A percentile compares a stretch with the other conserved stretches of the same genome.
Conservation (phyloP, 2,113 vertebrate species). For the Takifugu bimaculatus region DNA sequence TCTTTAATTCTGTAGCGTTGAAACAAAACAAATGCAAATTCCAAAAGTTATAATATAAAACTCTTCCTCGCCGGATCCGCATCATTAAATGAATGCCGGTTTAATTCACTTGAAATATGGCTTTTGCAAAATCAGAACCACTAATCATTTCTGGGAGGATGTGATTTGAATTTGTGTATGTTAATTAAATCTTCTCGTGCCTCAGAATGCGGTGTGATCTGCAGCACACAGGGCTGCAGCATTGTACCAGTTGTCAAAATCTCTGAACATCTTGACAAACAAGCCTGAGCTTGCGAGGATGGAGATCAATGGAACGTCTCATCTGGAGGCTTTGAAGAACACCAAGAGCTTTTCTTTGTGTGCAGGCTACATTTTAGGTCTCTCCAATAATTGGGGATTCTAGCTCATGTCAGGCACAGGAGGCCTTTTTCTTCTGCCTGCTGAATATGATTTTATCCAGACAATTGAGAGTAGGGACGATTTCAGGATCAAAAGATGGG, state of each 20-base stretch:
- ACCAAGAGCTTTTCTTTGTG: conserved; percentile 30
- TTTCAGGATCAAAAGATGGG: conserved; percentile 16
- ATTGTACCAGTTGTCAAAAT: conserved; percentile 54
- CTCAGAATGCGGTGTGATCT: conserved; percentile 44
- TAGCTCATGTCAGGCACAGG: conserved; percentile 7
- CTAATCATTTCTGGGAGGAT: conserved; percentile 4
- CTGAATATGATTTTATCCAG: conserved; percentile 6
- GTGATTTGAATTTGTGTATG: conserved; percentile 42
- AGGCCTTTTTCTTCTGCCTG: conserved; percentile 4
- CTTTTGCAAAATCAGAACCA: conserved; percentile 10
- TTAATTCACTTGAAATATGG: background rate
- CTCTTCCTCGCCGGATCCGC: background rate
- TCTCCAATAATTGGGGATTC: conserved; percentile 9
- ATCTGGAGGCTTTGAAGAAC: conserved; percentile 37
- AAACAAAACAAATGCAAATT: background rate
- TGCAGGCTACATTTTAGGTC: conserved; percentile 14
- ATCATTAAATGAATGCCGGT: background rate
- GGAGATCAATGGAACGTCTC: conserved; percentile 41
- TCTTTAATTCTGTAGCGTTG: background rate
- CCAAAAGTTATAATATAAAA: background rate
- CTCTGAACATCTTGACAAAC: conserved; percentile 51
- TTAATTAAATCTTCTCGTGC: conserved; percentile 38
- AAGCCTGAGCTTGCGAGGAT: conserved; percentile 29
- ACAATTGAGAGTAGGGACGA: conserved; percentile 16
- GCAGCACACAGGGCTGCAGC: conserved; percentile 33